Evolutionary conservation across 2,888 invertebrate genomes (phyloP).

Genomic region (Xestia xanthographa): DNA sequence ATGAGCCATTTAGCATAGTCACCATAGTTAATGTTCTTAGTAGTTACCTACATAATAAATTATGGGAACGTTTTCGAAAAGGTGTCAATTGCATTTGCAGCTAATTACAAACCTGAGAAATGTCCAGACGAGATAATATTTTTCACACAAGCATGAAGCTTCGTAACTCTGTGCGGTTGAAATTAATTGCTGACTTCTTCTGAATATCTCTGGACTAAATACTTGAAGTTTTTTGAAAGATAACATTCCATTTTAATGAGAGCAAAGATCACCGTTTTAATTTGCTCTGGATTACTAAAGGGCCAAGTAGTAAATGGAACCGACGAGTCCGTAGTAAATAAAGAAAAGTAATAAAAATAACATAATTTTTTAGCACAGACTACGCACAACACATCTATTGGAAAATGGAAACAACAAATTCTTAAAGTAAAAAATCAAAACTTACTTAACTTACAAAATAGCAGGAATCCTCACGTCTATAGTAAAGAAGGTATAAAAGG

Average conservation of each 20-base stretch:
- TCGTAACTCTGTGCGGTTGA: background rate
- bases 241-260: constrained; percentile 26
- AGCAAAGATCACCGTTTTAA: background rate
- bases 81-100: background rate
- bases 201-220: constrained; percentile 14
- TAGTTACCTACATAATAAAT: background rate
- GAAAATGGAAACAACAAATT: background rate
- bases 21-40: constrained; percentile 11
- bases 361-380: too few species aligned
- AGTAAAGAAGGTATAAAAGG: background rate
- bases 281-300: background rate
- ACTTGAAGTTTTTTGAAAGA: constrained; percentile 21
- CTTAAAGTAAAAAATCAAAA: background rate
- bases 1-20: constrained; percentile 28
- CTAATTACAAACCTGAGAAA: background rate
- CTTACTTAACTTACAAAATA: too few species aligned
- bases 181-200: background rate
- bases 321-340: background rate
- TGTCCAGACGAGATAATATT: background rate
- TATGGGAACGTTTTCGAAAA: background rate
- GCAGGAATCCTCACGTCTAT: background rate
- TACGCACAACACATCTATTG: too few species aligned
- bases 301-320: background rate
- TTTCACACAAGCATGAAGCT: background rate
- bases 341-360: background rate